These are phyloP conservation scores for Linyphia triangularis DNA, from an alignment of 2,888 invertebrate genomes.

Conservation along the genomic window DNA sequence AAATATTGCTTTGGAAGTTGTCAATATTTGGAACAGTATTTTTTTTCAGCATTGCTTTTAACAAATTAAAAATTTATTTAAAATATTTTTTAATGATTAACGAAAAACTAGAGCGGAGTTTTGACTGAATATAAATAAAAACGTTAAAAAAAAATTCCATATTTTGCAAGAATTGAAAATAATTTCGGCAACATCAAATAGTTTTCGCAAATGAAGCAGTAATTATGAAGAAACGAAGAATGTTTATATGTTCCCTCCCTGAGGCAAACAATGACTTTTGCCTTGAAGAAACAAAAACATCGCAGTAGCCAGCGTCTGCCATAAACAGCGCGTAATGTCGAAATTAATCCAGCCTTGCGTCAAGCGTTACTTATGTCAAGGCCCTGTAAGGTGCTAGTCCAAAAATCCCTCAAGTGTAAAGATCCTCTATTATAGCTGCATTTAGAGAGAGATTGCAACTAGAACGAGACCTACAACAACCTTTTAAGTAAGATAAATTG, in stretches of 20 bases:
- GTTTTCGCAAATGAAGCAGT: not conserved
- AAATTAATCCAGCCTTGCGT: conserved; percentile 58
- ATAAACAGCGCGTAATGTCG: conserved; percentile 31
- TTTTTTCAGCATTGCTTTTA: too few relatives aligned
- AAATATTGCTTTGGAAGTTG: too few relatives aligned
- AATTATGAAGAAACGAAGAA: conserved; percentile 17
- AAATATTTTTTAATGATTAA: not conserved
- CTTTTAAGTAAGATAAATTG: conserved; percentile 17
- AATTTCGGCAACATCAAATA: not conserved
- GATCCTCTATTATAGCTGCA: conserved; percentile 53
- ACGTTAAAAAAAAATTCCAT: not conserved
- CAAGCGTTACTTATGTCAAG: conserved; percentile 65
- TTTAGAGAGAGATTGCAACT: conserved; percentile 33
- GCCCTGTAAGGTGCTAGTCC: conserved; percentile 21
- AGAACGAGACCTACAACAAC: conserved; percentile 34
- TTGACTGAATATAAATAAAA: not conserved
- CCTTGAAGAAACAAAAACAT: conserved; percentile 48
- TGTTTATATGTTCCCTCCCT: conserved; percentile 11
- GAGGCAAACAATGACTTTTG: conserved; percentile 35
- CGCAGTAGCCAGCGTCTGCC: conserved; percentile 20
- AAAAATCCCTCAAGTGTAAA: conserved; percentile 59
- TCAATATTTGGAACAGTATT: too few relatives aligned
- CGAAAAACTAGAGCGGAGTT: not conserved
- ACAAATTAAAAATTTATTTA: not conserved
- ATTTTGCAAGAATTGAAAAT: not conserved